phyloP scores from a whole-genome alignment of 2,113 vertebrate species.

The Peromyscus polionotus region DNA sequence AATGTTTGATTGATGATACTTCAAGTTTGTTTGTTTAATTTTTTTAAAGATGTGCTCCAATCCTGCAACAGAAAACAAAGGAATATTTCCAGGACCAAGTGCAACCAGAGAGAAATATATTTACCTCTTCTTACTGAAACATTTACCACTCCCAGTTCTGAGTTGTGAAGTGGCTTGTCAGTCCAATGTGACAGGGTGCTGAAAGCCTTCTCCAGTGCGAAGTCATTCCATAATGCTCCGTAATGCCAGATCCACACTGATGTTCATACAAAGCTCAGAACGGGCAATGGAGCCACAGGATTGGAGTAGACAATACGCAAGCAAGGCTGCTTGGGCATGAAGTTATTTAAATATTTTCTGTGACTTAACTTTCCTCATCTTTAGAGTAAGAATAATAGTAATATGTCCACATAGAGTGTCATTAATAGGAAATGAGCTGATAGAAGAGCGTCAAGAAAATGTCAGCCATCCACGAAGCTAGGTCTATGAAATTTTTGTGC shows the following conservation, averaged over 20 bases:
- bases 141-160: constrained; percentile 48
- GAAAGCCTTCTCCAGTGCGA: constrained; percentile 49
- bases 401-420: not conserved
- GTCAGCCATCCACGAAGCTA: not conserved
- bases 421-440: not conserved
- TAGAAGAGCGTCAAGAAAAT: not conserved
- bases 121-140: constrained; percentile 60
- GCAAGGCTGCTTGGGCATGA: not conserved
- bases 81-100: not conserved
- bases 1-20: not conserved
- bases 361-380: not conserved
- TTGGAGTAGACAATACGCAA: not conserved
- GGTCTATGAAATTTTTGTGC: not conserved
- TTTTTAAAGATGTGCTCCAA: constrained; percentile 37
- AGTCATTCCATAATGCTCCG: not conserved
- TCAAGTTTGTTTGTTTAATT: not conserved
- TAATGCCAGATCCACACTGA: not conserved
- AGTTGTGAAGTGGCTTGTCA: constrained; percentile 73
- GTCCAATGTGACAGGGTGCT: constrained; percentile 30
- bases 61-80: not conserved
- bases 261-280: not conserved
- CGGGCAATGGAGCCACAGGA: not conserved
- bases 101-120: constrained; percentile 54
- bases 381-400: not conserved
- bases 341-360: not conserved